Base-by-base conservation (phyloP, 2,797 vertebrate genomes). In the Morus bassanus region DNA sequence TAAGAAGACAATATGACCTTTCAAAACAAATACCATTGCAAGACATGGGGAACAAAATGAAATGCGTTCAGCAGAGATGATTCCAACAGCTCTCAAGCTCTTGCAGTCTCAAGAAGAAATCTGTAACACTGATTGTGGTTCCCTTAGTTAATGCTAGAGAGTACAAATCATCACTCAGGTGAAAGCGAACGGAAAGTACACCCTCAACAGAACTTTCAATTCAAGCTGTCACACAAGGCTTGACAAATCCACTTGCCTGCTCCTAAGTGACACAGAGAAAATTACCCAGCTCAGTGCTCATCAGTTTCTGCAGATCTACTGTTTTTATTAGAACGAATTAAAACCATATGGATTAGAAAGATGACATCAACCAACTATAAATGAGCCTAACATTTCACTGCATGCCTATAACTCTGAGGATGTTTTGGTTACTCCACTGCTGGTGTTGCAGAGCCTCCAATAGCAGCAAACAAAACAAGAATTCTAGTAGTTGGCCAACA, bases 231-330 rank as follows among this genome's bases (percentile, higher is more conserved):
- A 89, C 0, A 0, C 51, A 41, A 82, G 74, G 48, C 60, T 76
- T 75, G 61, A 92, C 65, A 95, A 89, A 96, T 65, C 65, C 76
- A 84, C 88, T 48, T 51, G 14, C 43, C 43, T 73, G 76, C 76
- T 94, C 75, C 3, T 28, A 54, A 88, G 33, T 4, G 27, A 70
- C 77, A 94, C 35, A 79, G 9, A 73, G 82, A 89, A 85, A 88
- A 95, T 18, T 69, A 61, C 43, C 54, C 45, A 76, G 59, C 64
- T 70, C 4, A 6, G 46, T n/a, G 69, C 50, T 81, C 83, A 59
- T 72, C 54, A 25, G 28, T 63, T 87, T 43, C 85, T 87, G 63
- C 41, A 79, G 31, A 91, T 73, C 51, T 82, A 51, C 67, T 53
- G 83, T 59, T 93, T 74, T 89, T 27, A 28, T 25, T 39, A 68